Base-by-base conservation (phyloP, 2,113 vertebrate species). In the Podilymbus podiceps region DNA sequence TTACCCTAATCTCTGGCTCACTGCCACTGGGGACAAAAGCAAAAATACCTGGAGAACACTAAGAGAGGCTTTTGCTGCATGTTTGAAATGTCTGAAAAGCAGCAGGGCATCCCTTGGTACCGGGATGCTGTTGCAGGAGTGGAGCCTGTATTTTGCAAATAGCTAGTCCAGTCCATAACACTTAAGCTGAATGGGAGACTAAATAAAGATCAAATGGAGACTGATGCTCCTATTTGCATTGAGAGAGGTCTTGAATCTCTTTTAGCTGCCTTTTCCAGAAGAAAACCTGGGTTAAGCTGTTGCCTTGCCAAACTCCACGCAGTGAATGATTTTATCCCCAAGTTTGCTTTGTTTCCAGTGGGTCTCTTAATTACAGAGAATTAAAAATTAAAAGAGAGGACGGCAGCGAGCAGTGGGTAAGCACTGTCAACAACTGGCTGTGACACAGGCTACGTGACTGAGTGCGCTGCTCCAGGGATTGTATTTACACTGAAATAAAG, bases 311-410 rank as follows among this genome's bases (percentile, higher is more conserved):
- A 80, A 16, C 44, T 42, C 19, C 0, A 4, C 5, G 22, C 68
- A 55, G 42, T 1, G 15, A 60, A 42, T 2, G 0, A 42, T 85
- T 89, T 68, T 35, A 78, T 82, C 62, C 78, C 42, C 56, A 35
- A 18, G 66, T 85, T 85, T 82, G 44, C 74, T 73, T 89, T 64
- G 44, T 85, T 93, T 95, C 60, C 90, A 75, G 69, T 3, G 67
- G 90, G 49, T 13, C 38, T 94, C 74, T 81, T 93, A 93, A 95
- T 89, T 91, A 67, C 60, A 55, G 74, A 11, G 9, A 59, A 94
- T 91, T 66, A 94, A 84, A 83, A 84, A 46, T 74, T 67, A 82
- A 94, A 82, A 16, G 38, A 46, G 81, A 58, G n/a, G 63, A 69
- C 1, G 13, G 76, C 55, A 56, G 63, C 0, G 0, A 90, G 71